Conservation (phyloP, 2,797 vertebrate genomes). For the Margarornis squamiger region DNA sequence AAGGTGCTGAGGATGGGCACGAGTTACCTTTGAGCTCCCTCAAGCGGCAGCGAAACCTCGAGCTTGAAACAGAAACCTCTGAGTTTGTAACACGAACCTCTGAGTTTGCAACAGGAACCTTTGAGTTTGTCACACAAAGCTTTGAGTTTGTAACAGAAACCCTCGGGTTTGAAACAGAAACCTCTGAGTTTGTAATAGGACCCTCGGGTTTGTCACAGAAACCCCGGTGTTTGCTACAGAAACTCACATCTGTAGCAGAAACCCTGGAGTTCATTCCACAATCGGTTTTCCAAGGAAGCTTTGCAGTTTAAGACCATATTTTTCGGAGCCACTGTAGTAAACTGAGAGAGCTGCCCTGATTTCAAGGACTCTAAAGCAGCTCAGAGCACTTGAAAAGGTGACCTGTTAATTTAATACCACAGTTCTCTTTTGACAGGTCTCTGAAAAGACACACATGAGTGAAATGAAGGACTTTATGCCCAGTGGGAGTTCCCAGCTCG, state of each 20-base stretch:
- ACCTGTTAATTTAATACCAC: fast-evolving
- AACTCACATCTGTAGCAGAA: background rate
- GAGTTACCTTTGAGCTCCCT: slow-evolving; percentile 4
- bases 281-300: fast-evolving
- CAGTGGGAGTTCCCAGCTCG: background rate
- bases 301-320: fast-evolving
- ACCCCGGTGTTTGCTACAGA: fast-evolving
- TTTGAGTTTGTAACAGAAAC: background rate
- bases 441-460: fast-evolving
- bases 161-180: too few relatives aligned
- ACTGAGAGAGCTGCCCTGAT: fast-evolving
- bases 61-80: fast-evolving
- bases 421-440: background rate
- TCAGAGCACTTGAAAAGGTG: background rate
- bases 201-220: background rate
- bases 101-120: background rate
- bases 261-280: background rate
- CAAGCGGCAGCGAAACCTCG: background rate
- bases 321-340: background rate
- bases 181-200: background rate
- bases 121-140: background rate
- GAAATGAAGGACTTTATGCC: background rate
- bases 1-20: background rate
- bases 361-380: background rate
- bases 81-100: background rate